Evolutionary conservation across 2,113 vertebrate genomes (phyloP).

Genomic region (Fukomys damarensis): DNA sequence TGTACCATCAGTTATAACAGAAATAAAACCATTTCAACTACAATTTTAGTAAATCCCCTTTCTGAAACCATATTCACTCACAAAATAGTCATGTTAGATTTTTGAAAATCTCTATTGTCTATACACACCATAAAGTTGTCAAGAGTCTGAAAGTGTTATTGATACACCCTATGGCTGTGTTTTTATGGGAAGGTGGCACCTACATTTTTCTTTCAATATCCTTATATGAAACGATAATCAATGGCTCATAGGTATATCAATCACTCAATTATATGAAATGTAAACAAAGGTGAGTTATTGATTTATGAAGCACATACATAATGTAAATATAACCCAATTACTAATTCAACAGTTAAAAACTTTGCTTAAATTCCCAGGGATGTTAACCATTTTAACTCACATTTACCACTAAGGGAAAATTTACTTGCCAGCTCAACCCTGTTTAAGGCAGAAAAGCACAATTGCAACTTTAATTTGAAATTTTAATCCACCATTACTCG

Average conservation of each 20-base stretch:
- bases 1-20: not conserved
- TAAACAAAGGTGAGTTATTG: not conserved
- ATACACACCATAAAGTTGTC: not conserved
- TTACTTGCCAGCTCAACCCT: not conserved
- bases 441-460: not conserved
- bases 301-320: constrained; percentile 63
- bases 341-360: not conserved
- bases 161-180: not conserved
- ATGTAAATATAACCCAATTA: constrained; percentile 28
- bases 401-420: constrained; percentile 2
- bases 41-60: constrained; percentile 16
- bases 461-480: not conserved
- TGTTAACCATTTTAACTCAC: constrained; percentile 9
- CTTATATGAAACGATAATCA: constrained; percentile 69
- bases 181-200: not conserved
- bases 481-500: not conserved
- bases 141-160: not conserved
- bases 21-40: constrained; percentile 40
- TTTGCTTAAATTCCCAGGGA: not conserved
- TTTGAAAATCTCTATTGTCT: not conserved
- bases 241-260: constrained; percentile 18
- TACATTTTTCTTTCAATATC: constrained; percentile 4
- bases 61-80: constrained; percentile 34
- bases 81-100: not conserved
- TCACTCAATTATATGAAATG: constrained; percentile 69